Evolutionary conservation across 2,888 invertebrate species (phyloP).

Genomic region (Automeris io): DNA sequence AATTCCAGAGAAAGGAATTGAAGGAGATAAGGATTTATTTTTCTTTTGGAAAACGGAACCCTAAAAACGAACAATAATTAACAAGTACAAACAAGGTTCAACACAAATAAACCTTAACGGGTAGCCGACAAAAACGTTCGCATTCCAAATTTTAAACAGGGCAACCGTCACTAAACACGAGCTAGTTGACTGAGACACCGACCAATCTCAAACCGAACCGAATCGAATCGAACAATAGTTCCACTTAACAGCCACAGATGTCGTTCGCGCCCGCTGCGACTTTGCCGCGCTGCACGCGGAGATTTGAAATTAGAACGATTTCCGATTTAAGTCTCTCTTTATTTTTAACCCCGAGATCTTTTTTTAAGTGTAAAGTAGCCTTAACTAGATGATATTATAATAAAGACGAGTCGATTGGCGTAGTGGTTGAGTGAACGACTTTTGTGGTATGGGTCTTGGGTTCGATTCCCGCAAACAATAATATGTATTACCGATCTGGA

Average conservation of each 20-base stretch:
- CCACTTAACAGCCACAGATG: slow-evolving; percentile 69
- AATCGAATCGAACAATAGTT: slow-evolving; percentile 67
- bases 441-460: too few relatives aligned
- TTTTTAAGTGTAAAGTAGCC: not conserved
- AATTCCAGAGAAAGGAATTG: too few relatives aligned
- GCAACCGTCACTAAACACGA: slow-evolving; percentile 62
- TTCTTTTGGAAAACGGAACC: too few relatives aligned
- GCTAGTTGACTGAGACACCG: slow-evolving; percentile 59
- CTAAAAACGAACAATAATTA: too few relatives aligned
- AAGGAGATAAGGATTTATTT: too few relatives aligned
- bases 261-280: slow-evolving; percentile 70
- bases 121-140: slow-evolving; percentile 42
- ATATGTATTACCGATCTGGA: too few relatives aligned
- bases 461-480: too few relatives aligned
- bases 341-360: slow-evolving; percentile 2
- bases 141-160: slow-evolving; percentile 63
- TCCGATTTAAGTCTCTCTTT: slow-evolving; percentile 3
- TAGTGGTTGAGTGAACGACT: too few relatives aligned
- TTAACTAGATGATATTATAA: too few relatives aligned
- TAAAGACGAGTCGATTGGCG: too few relatives aligned
- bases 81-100: slow-evolving; percentile 21
- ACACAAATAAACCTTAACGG: slow-evolving; percentile 13
- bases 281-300: slow-evolving; percentile 38
- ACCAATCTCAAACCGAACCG: slow-evolving; percentile 45
- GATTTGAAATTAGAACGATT: slow-evolving; percentile 47